Base-by-base conservation (phyloP, 1,140 invertebrate genomes). In the Ganaspis sp. region DNA sequence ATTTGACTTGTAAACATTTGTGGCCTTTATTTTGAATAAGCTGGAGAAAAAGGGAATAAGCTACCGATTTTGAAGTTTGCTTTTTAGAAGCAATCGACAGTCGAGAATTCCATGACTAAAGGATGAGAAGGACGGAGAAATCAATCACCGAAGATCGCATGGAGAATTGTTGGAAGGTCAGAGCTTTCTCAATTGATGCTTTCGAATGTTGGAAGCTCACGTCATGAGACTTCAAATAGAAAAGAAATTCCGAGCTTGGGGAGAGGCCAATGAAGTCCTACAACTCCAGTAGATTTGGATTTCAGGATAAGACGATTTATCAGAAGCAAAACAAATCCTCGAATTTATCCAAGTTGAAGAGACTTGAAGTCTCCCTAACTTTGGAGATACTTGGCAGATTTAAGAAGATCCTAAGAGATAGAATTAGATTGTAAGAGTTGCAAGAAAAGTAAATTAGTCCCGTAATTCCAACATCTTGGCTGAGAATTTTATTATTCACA, bases 141-240 rank as follows among this genome's bases (percentile, higher is more conserved):
- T 29, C 23, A 64, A 64, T 64, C 58, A 64, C 26, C 58, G 58
- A 64, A 26, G 58, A 34, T 64, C 26, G 58, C 12, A 12, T n/a
- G 12, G 26, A 29, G 23, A 64, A 64, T 34, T 64, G 23, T 34
- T 29, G 15, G 29, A n/a, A 64, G 58, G 58, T 29, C 58, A 64
- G 21, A 29, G 54, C 23, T 29, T 49, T 49, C 45, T 49, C 45
- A 49, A 64, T 64, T 29, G 58, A 12, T 34, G 58, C 58, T 64
- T 64, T 21, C 23, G 21, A 34, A 64, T 12, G 12, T 29, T 15
- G 23, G 15, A 34, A 64, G n/a, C 45, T n/a, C 45, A 49, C 45
- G 45, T 49, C 45, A 49, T 49, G 45, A 49, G n/a, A 49, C 15
- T 49, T 49, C 45, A 49, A 49, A 49, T 49, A 17, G n/a, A 49